Evolutionary conservation across 2,888 invertebrate species (phyloP), one percentile per base, ranked within the genome.

Genomic region (Anodontia alba): DNA sequence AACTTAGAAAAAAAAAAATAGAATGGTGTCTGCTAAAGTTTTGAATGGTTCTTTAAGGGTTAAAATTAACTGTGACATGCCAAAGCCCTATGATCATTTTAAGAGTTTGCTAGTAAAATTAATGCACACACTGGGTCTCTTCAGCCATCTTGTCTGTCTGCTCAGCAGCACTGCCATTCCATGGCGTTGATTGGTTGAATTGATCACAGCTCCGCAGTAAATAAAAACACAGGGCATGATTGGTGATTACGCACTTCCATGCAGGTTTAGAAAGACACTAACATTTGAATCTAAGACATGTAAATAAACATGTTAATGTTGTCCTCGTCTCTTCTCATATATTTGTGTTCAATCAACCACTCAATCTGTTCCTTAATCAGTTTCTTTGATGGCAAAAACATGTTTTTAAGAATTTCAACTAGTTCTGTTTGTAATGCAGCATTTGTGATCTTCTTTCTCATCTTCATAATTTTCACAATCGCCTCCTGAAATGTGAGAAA

Each of bases 341-440:
- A 99, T 95, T 98, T 98, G 95, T 99, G 98, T 95, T 99, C 99
- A 87, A 99, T 99, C 66, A 99, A 96, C 99, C 99, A 99, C 95
- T 99, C 99, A 73, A 99, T 96, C 95, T 99, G 99, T 95, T 99
- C 99, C 95, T 99, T 99, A 91, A 99, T 99, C 97, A 99, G 98
- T 95, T 99, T 99, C 95, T 99, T 99, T 85, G 98, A 98, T 36
- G 99, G 99, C 93, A 99, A 95, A 96, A 99, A 99, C 99, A 99
- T 99, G 94, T 99, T 99, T 95, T 99, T 99, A 91, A 99, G 95
- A 93, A 99, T 99, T 95, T 99, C 99, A 26, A 99, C 97, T 80
- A 99, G 96, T 95, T 99, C 99, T 77, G 98, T 98, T 96, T 99
- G 99, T 84, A 99, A 95, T 89, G 98, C 97, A 72, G 98, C 98